Evolutionary conservation across 23 tunicate genomes (phyloP).

Genomic region (Oikopleura vanhoeffeni): DNA sequence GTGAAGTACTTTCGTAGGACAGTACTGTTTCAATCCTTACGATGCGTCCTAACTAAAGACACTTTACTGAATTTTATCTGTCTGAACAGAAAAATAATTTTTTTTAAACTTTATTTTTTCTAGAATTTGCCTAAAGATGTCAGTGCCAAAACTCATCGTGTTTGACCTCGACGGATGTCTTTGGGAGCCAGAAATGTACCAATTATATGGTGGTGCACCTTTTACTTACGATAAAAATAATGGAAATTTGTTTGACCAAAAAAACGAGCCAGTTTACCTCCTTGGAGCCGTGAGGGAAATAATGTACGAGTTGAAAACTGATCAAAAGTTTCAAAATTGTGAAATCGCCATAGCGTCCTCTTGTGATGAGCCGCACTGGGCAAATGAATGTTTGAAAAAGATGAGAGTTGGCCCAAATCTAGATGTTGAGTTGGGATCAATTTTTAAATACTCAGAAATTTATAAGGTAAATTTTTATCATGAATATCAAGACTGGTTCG

Average conservation of each 20-base stretch:
- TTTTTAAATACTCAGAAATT: not conserved
- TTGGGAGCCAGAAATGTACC: not conserved
- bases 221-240: not conserved
- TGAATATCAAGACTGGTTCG: too few species aligned
- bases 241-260: not conserved
- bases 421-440: not conserved
- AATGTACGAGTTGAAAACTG: not conserved
- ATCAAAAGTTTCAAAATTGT: not conserved
- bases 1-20: too few species aligned
- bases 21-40: too few species aligned
- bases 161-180: not conserved
- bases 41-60: too few species aligned
- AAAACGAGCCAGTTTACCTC: not conserved
- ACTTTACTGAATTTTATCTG: too few species aligned
- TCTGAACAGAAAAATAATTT: too few species aligned
- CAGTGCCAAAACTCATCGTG: not conserved
- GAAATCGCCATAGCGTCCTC: not conserved
- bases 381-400: not conserved
- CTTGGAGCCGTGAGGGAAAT: not conserved
- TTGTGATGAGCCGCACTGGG: slow-evolving; percentile 5
- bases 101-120: too few species aligned
- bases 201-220: not conserved
- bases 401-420: not conserved
- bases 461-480: slow-evolving; percentile 5
- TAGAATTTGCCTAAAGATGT: too few species aligned